phyloP scores from a whole-genome alignment of 1,140 invertebrate species.

The Sycophila sp. region DNA sequence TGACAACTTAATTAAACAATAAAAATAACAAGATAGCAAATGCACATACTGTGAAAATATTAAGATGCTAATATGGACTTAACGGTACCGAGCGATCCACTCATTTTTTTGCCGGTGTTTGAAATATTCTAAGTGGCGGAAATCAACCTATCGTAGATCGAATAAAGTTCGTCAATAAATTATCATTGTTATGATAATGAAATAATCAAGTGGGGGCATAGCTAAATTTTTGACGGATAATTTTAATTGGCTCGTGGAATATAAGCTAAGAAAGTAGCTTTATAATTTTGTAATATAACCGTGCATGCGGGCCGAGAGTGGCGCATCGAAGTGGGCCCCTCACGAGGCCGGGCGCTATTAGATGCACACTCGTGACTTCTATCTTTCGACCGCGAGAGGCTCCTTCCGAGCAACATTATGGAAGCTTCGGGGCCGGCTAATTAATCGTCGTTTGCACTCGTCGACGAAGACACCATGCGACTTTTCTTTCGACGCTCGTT shows the following conservation, averaged over 20 bases:
- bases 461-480: not conserved
- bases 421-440: constrained; percentile 23
- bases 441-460: constrained; percentile 34
- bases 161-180: not conserved
- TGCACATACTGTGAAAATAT: too few species aligned
- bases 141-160: too few species aligned
- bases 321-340: not conserved
- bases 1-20: too few species aligned
- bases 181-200: not conserved
- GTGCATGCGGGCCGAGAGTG: not conserved
- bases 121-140: too few species aligned
- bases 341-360: constrained; percentile 23
- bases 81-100: too few species aligned
- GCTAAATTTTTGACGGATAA: constrained; percentile 32
- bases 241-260: constrained; percentile 39
- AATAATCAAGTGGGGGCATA: not conserved
- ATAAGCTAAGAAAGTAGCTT: constrained; percentile 10
- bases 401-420: constrained; percentile 2
- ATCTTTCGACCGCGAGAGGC: not conserved
- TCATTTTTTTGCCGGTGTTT: too few species aligned
- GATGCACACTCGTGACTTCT: constrained; percentile 30
- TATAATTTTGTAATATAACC: constrained; percentile 26
- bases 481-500: constrained; percentile 18
- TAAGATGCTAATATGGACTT: too few species aligned
- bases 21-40: too few species aligned